These are phyloP conservation scores for Chondrilla cf. caribensis DNA, from an alignment of 37 sponge, comb jelly and placozoan species.

Conservation along the genomic window DNA sequence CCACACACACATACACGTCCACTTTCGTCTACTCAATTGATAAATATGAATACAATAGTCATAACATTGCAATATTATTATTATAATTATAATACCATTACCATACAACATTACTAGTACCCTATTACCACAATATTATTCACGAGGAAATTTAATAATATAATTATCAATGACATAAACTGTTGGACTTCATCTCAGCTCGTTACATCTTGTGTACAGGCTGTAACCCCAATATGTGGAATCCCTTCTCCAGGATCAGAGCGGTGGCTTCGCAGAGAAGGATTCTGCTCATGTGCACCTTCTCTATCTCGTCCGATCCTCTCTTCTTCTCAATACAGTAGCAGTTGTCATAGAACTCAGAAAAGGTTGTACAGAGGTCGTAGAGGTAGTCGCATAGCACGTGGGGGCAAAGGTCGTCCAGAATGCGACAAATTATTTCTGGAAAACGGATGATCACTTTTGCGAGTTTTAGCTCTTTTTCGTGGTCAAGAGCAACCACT, in stretches of 20 bases:
- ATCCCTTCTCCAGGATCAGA: slow-evolving; percentile 71
- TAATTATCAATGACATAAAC: too few relatives aligned
- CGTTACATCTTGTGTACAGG: slow-evolving; percentile 88
- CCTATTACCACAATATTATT: too few relatives aligned
- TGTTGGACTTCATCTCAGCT: too few relatives aligned
- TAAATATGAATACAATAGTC: too few relatives aligned
- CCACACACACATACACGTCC: too few relatives aligned
- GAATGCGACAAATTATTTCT: slow-evolving; percentile 63
- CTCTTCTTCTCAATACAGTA: slow-evolving; percentile 93
- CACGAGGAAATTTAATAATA: too few relatives aligned
- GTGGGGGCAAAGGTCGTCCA: slow-evolving; percentile 79
- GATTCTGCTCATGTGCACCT: slow-evolving; percentile 83
- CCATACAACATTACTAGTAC: too few relatives aligned
- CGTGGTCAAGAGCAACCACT: slow-evolving; percentile 64
- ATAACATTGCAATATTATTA: too few relatives aligned
- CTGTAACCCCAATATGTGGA: slow-evolving; percentile 82
- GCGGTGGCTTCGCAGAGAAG: slow-evolving; percentile 94
- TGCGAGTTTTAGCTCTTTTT: slow-evolving; percentile 86
- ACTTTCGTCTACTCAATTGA: too few relatives aligned
- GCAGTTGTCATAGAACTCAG: slow-evolving; percentile 94
- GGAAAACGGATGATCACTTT: slow-evolving; percentile 88
- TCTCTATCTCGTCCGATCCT: slow-evolving; percentile 75
- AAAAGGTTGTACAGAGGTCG: slow-evolving; percentile 85
- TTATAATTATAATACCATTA: too few relatives aligned
- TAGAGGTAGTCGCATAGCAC: slow-evolving; percentile 89